Conservation (phyloP, 2,888 invertebrate species). For the Nesidiocoris tenuis region DNA sequence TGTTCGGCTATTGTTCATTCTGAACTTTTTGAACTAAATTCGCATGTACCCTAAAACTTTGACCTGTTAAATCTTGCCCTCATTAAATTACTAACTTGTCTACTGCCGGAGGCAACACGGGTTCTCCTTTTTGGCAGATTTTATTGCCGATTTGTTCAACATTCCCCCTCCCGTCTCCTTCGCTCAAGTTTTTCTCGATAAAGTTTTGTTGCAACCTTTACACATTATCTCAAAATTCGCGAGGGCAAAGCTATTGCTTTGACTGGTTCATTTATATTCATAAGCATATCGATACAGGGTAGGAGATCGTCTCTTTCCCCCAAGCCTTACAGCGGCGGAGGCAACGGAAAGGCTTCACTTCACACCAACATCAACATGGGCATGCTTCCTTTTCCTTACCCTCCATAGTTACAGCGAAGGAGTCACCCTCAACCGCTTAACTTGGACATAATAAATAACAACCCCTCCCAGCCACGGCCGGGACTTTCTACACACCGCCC, state of each 20-base stretch:
- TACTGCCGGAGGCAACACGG: no score
- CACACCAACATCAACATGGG: neutral
- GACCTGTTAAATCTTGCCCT: no score
- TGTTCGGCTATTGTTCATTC: no score
- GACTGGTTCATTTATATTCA: slow-evolving; percentile 43
- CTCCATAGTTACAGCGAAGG: neutral
- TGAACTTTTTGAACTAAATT: no score
- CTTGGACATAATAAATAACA: slow-evolving; percentile 37
- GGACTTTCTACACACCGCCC: neutral
- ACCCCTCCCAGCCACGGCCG: neutral
- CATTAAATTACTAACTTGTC: no score
- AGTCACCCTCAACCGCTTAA: slow-evolving; percentile 9
- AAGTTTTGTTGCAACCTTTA: slow-evolving; percentile 28
- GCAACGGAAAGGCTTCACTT: neutral
- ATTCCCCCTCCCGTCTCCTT: neutral
- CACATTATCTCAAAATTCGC: slow-evolving; percentile 34
- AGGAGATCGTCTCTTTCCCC: slow-evolving; percentile 20
- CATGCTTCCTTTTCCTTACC: neutral
- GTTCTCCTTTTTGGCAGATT: neutral
- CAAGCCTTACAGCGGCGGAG: neutral
- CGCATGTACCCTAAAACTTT: no score
- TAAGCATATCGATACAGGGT: slow-evolving; percentile 41
- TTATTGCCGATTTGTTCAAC: neutral
- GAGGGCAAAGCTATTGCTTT: slow-evolving; percentile 6
- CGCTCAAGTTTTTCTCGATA: neutral